Conservation (phyloP, 2,113 vertebrate species). For the Ciconia boyciana region DNA sequence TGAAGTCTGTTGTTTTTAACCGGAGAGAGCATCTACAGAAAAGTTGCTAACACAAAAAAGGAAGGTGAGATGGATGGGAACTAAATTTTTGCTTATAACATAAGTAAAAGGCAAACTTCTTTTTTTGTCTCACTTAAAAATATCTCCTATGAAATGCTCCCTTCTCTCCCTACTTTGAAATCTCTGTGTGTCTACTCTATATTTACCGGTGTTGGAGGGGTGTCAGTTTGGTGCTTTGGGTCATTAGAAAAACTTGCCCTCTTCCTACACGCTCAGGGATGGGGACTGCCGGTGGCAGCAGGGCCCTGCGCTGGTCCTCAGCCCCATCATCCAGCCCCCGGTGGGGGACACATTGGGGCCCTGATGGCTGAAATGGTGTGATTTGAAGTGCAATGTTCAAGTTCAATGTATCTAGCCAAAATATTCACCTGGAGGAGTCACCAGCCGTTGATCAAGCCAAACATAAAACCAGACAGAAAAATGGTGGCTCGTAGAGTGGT, state of each 20-base stretch:
- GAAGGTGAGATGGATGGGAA: not conserved
- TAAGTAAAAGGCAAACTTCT: not conserved
- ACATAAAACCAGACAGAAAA: not conserved
- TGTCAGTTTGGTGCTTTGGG: not conserved
- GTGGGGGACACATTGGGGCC: fast-evolving
- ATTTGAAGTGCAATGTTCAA: not conserved
- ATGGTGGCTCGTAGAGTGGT: not conserved
- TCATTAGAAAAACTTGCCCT: not conserved
- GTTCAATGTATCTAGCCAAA: not conserved
- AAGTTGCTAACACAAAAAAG: not conserved
- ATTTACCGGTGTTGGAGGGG: not conserved
- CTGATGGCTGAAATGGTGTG: not conserved
- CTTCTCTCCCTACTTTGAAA: not conserved
- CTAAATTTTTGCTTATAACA: not conserved
- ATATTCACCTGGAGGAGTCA: not conserved
- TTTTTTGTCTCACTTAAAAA: not conserved
- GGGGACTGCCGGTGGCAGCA: fast-evolving
- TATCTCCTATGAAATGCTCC: not conserved
- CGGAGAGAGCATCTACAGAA: not conserved
- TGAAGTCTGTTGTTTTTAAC: not conserved
- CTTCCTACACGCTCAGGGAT: fast-evolving
- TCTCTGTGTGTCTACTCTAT: not conserved
- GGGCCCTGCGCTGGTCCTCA: not conserved
- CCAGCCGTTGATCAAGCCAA: not conserved
- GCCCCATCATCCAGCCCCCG: fast-evolving